Evolutionary conservation across 2,888 invertebrate species (phyloP).

Genomic region (Cheilosia vernalis): DNA sequence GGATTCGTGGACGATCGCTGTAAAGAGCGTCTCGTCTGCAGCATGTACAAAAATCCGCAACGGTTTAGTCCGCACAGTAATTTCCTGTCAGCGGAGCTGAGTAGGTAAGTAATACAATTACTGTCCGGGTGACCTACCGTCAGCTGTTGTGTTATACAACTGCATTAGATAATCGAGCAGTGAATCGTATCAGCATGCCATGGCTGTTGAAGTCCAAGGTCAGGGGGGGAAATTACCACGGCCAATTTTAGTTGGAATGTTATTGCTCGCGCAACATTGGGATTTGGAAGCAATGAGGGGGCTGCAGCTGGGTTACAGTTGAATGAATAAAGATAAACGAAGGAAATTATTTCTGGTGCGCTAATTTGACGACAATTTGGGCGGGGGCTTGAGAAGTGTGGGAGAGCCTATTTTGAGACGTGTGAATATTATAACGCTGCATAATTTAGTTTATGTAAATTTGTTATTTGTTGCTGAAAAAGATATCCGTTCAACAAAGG

Average conservation of each 20-base stretch:
- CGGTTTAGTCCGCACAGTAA: conserved; percentile 94
- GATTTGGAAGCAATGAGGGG: neutral
- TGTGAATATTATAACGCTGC: no score
- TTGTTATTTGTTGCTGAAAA: no score
- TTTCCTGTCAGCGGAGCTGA: conserved; percentile 92
- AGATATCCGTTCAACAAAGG: no score
- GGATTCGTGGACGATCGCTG: conserved; percentile 89
- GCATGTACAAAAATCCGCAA: conserved; percentile 92
- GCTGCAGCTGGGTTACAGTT: neutral
- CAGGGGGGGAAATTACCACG: conserved; percentile 2
- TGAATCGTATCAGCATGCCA: conserved; percentile 18
- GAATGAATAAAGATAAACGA: neutral
- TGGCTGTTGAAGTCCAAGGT: conserved; percentile 46
- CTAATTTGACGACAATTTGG: neutral
- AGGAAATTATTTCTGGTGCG: neutral
- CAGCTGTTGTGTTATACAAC: conserved; percentile 48
- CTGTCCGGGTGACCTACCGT: conserved; percentile 21
- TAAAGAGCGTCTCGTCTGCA: conserved; percentile 91
- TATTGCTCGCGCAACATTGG: neutral
- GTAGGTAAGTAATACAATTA: conserved; percentile 87
- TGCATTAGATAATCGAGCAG: conserved; percentile 30
- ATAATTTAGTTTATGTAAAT: no score
- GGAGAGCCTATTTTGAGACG: no score
- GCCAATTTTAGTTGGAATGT: conserved; percentile 9
- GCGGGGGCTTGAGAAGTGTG: no score